phyloP scores from a whole-genome alignment of 2,797 vertebrate species.

The Psittacula echo region DNA sequence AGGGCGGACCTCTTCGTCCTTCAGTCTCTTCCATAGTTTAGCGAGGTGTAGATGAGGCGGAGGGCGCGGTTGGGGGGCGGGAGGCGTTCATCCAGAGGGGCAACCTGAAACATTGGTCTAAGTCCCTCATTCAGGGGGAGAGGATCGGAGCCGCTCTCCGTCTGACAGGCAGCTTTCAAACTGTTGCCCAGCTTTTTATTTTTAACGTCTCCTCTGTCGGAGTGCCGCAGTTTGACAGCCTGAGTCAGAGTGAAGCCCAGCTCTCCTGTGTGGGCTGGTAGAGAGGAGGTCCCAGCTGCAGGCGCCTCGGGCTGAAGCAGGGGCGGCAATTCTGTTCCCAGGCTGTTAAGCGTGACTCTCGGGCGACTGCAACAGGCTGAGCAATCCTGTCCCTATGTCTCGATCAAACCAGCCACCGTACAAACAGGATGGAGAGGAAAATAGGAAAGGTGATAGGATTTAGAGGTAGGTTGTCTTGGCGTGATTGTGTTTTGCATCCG shows the following conservation, averaged over 20 bases:
- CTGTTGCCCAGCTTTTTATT: background rate
- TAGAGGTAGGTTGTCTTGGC: background rate
- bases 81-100: background rate
- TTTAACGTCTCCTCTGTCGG: background rate
- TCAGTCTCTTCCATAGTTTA: accelerated
- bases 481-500: background rate
- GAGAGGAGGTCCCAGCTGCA: background rate
- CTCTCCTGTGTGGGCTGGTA: background rate
- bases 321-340: background rate
- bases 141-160: background rate
- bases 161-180: background rate
- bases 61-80: background rate
- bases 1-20: accelerated
- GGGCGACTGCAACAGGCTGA: background rate
- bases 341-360: background rate
- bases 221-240: background rate
- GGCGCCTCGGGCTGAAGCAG: background rate
- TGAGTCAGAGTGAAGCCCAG: background rate
- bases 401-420: background rate
- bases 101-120: background rate
- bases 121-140: background rate
- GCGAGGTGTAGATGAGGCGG: background rate
- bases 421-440: background rate
- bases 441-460: background rate
- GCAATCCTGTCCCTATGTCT: background rate